Conservation (phyloP, 92 coral and sea anemone species). For the Porites cylindrica region DNA sequence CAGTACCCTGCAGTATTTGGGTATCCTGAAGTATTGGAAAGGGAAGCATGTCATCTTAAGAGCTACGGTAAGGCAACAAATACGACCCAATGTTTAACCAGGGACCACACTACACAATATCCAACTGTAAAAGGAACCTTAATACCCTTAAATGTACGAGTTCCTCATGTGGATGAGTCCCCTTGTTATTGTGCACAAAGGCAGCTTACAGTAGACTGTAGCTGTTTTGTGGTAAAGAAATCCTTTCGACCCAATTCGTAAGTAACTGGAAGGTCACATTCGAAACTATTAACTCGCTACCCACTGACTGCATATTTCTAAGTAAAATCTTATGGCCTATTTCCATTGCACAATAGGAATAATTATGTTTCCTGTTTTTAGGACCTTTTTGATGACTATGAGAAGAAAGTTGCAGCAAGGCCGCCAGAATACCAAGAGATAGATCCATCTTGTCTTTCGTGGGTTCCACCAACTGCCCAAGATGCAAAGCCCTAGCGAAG, state of each 20-base stretch:
- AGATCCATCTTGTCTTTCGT: constrained; percentile 84
- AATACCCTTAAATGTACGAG: too few relatives aligned
- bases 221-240: too few relatives aligned
- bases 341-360: background rate
- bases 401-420: constrained; percentile 77
- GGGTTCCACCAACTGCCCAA: constrained; percentile 75
- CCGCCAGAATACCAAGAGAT: constrained; percentile 89
- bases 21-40: constrained; percentile 98
- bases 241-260: too few relatives aligned
- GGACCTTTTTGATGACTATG: constrained; percentile 93
- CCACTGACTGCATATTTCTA: too few relatives aligned
- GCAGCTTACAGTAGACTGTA: too few relatives aligned
- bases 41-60: constrained; percentile 95
- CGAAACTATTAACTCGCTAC: too few relatives aligned
- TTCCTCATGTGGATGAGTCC: too few relatives aligned
- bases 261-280: too few relatives aligned
- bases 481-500: constrained; percentile 5
- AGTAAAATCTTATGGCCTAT: background rate
- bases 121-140: too few relatives aligned
- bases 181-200: too few relatives aligned
- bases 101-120: too few relatives aligned
- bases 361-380: constrained; percentile 24
- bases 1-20: constrained; percentile 96
- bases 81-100: too few relatives aligned
- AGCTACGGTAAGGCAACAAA: constrained; percentile 71